Evolutionary conservation across 1,140 invertebrate species (phyloP).

Genomic region (Varroa destructor): DNA sequence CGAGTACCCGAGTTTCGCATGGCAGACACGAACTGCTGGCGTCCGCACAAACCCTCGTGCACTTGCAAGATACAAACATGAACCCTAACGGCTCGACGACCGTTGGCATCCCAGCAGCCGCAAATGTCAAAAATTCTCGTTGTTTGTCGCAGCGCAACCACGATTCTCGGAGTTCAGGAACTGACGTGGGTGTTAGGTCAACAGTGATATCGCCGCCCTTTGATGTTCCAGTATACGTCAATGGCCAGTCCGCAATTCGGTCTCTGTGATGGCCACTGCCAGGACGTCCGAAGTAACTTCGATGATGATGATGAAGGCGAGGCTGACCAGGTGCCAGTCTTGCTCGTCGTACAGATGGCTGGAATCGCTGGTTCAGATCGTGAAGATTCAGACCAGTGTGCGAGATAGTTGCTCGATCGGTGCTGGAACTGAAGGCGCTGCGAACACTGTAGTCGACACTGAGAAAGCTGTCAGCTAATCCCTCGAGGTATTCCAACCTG

Average conservation of each 20-base stretch:
- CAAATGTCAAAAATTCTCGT: constrained; percentile 17
- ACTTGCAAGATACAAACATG: constrained; percentile 6
- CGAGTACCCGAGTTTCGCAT: background rate
- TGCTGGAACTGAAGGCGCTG: background rate
- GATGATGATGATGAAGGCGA: too few relatives aligned
- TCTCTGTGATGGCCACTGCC: too few relatives aligned
- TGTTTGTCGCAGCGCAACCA: constrained; percentile 12
- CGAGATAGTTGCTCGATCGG: background rate
- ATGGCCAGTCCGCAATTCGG: too few relatives aligned
- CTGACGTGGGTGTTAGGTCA: too few relatives aligned
- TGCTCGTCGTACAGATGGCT: background rate
- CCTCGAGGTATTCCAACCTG: background rate
- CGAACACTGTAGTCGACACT: background rate
- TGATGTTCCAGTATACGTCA: too few relatives aligned
- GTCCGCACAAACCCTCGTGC: background rate
- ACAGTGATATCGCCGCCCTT: too few relatives aligned
- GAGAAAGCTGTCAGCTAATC: constrained; percentile 5
- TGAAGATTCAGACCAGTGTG: constrained; percentile 3
- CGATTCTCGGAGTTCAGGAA: too few relatives aligned
- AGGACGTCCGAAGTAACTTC: too few relatives aligned
- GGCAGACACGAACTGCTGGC: constrained; percentile 16
- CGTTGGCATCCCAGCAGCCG: background rate
- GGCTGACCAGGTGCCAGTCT: background rate
- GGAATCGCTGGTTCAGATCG: constrained; percentile 8
- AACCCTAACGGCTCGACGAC: constrained; percentile 2